Evolutionary conservation across 92 coral and sea anemone species (phyloP), one percentile per base, ranked within the genome.

Genomic region (Porites evermanni): DNA sequence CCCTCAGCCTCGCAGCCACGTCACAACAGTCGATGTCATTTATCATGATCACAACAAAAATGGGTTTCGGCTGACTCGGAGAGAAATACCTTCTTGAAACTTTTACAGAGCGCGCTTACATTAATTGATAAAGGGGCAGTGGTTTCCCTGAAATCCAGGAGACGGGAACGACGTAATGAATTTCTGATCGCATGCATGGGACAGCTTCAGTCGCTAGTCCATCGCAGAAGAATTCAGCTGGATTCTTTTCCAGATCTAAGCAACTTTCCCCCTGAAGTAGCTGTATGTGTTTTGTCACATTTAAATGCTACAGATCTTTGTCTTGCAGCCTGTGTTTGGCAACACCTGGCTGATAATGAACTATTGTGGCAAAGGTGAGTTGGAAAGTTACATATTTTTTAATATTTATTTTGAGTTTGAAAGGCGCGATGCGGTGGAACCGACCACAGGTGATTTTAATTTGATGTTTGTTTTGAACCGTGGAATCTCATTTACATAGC

Each of bases 271-370:
- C 99, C 99, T 26, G 99, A 97, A 79, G 65, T 97, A 38, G 99
- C 99, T 75, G 97, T 95, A 2, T 87, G 89, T 52, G 99, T 97
- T 67, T 70, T 97, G 63, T 97, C 99, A 52, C 91, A 97, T 72
- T 82, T 97, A 86, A 97, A 97, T 79, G 95, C 99, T 38, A 97
- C 99, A 21, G 99, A 97, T 80, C 98, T 97, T 7, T 97, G 99
- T 63, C 94, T 97, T 6, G 99, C 99, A 12, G 97, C 98, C 12
- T 97, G 99, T 61, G 99, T 97, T 54, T 97, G 99, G 99, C 89
- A 97, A 23, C 97, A 97, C 54, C 89, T 97, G 20, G 99, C 94
- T 11, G 94, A 95, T 81, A 94, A 95, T 84, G 91, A 93, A 80
- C 75, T 97, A 14, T 93, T 97, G 58, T 97, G 99, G 99, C 96